These are phyloP conservation scores for Rhincodon typus DNA, from an alignment of 2,797 vertebrate species.

Conservation along the genomic window DNA sequence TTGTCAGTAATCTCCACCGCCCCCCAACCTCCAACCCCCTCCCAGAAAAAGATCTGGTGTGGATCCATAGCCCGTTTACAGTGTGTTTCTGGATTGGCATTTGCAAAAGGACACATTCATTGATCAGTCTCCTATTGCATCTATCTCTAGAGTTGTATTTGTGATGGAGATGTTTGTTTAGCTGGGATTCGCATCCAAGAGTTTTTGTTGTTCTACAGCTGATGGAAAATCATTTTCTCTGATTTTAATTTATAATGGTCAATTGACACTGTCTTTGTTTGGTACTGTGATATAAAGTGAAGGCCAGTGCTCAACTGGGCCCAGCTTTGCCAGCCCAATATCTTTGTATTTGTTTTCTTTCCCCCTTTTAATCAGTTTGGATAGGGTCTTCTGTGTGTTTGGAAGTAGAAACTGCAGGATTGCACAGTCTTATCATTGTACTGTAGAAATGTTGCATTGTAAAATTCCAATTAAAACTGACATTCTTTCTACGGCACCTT, in stretches of 20 bases:
- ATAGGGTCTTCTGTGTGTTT: background rate
- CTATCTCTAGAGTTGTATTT: background rate
- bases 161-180: background rate
- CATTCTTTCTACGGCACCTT: constrained; percentile 7
- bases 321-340: background rate
- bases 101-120: background rate
- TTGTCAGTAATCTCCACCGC: background rate
- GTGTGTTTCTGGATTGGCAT: background rate
- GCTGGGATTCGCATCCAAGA: background rate
- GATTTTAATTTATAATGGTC: background rate
- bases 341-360: background rate
- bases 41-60: too few relatives aligned
- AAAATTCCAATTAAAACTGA: constrained; percentile 35
- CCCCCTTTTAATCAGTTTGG: background rate
- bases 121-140: background rate
- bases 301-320: background rate
- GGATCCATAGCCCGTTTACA: background rate
- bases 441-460: constrained; percentile 30
- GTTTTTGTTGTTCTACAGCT: background rate
- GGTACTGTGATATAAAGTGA: background rate
- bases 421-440: constrained; percentile 20
- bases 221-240: background rate
- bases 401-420: constrained; percentile 21
- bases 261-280: background rate
- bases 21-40: background rate